These are phyloP conservation scores for Tupaia tana DNA, from an alignment of 2,113 vertebrate genomes.

Conservation along the genomic window DNA sequence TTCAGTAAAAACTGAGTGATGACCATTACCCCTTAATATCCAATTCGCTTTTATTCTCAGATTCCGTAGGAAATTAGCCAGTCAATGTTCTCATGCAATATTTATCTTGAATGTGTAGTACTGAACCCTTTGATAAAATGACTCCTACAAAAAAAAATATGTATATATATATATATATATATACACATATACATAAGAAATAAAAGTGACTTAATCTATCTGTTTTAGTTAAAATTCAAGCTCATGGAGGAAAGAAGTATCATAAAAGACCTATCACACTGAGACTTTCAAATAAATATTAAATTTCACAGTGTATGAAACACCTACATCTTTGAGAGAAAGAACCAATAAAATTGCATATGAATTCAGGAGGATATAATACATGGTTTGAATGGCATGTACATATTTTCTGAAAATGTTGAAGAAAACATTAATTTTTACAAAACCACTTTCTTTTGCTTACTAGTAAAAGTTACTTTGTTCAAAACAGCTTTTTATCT, in stretches of 20 bases:
- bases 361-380: conserved; percentile 26
- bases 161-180: no score
- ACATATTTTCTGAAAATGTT: conserved; percentile 39
- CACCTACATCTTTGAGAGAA: background rate
- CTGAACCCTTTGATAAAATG: background rate
- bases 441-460: background rate
- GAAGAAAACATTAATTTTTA: conserved; percentile 50
- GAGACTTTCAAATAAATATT: conserved; percentile 44
- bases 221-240: conserved; percentile 60
- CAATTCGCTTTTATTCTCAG: background rate
- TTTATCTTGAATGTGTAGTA: conserved; percentile 17
- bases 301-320: background rate
- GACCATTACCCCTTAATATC: background rate
- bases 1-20: background rate
- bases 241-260: background rate
- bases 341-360: background rate
- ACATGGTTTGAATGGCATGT: conserved; percentile 9
- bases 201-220: background rate
- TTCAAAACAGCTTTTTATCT: conserved; percentile 50
- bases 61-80: conserved; percentile 8
- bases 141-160: background rate
- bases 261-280: conserved; percentile 30
- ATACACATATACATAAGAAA: background rate
- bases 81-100: background rate
- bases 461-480: conserved; percentile 31